These are phyloP conservation scores for Australoheros facetus DNA, from an alignment of 2,797 vertebrate species.

Conservation along the genomic window DNA sequence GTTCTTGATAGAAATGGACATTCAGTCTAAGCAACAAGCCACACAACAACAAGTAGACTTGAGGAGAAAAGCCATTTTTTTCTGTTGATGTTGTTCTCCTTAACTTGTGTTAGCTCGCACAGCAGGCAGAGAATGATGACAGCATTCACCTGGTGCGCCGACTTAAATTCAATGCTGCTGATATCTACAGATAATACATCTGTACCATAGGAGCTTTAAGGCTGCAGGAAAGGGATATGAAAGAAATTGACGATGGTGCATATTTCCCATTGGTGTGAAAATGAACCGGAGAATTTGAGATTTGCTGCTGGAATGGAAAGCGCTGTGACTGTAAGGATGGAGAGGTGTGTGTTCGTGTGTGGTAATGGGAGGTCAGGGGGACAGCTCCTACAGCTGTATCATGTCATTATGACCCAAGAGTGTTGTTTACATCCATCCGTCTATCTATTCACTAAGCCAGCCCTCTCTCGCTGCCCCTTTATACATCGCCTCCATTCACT, in stretches of 20 bases:
- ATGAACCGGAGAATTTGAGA: neutral
- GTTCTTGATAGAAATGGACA: no score
- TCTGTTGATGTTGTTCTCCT: no score
- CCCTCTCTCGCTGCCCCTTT: neutral
- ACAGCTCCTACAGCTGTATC: slow-evolving; percentile 6
- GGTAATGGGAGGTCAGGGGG: slow-evolving; percentile 16
- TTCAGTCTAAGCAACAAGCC: no score
- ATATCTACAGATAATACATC: neutral
- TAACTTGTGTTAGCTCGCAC: no score
- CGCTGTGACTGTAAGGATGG: neutral
- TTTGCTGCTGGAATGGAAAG: neutral
- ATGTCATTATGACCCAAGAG: slow-evolving; percentile 11
- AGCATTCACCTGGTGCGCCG: neutral
- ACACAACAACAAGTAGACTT: no score
- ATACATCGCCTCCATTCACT: neutral
- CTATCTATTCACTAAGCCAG: neutral
- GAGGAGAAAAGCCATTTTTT: no score
- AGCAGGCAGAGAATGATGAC: no score
- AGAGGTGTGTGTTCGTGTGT: neutral
- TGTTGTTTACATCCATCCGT: slow-evolving; percentile 17
- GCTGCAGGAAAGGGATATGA: neutral
- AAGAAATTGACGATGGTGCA: neutral
- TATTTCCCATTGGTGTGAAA: neutral
- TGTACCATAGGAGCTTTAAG: neutral
- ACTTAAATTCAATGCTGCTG: neutral